Conservation (phyloP, 2,113 vertebrate genomes). For the Oreochromis aureus region DNA sequence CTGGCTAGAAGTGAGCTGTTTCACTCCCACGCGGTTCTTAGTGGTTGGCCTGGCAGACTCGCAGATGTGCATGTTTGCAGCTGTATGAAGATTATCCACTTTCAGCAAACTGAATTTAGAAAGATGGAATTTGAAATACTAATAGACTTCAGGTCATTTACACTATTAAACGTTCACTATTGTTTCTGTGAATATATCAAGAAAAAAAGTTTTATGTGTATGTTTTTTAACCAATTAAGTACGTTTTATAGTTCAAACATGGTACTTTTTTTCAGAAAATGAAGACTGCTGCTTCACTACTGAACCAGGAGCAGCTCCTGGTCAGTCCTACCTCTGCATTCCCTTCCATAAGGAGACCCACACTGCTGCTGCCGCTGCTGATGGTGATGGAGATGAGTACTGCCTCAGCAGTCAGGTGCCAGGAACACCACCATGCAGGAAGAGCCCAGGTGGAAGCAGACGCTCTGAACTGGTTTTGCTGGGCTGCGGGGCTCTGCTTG, state of each 20-base stretch:
- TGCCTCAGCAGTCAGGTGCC: conserved; percentile 75
- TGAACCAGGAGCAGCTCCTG: conserved; percentile 66
- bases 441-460: conserved; percentile 76
- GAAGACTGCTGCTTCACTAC: conserved; percentile 80
- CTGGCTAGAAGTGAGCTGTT: not conserved
- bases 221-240: not conserved
- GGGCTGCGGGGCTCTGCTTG: conserved; percentile 87
- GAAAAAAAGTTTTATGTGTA: not conserved
- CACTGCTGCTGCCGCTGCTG: conserved; percentile 30
- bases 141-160: not conserved
- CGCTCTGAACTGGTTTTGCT: conserved; percentile 86
- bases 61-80: conserved; percentile 12
- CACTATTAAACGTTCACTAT: not conserved
- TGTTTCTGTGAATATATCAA: not conserved
- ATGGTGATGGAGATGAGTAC: conserved; percentile 78
- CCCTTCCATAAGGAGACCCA: conserved; percentile 84
- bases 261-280: conserved; percentile 75
- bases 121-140: not conserved
- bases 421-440: conserved; percentile 82
- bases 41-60: not conserved
- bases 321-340: conserved; percentile 93
- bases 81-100: not conserved
- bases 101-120: not conserved
- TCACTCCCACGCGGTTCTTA: not conserved
- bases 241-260: not conserved